phyloP scores from a whole-genome alignment of 2,113 vertebrate species.

The Sinocyclocheilus anophthalmus region DNA sequence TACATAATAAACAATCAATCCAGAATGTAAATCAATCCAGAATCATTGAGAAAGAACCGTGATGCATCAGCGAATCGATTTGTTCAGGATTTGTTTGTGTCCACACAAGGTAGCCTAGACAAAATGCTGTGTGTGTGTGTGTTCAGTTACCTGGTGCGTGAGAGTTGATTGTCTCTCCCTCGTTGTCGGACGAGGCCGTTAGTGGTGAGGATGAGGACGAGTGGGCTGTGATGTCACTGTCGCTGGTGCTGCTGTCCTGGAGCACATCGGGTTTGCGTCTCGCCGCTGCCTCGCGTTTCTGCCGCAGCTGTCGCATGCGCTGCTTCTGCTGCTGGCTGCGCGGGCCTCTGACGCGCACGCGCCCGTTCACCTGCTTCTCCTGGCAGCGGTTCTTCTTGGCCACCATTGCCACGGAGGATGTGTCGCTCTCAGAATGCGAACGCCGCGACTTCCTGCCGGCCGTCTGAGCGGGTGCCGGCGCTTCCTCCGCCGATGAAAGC shows the following conservation, averaged over 20 bases:
- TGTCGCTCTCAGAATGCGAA: slow-evolving; percentile 91
- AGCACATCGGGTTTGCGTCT: slow-evolving; percentile 96
- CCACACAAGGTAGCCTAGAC: neutral
- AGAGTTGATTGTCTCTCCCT: slow-evolving; percentile 93
- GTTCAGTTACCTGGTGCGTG: slow-evolving; percentile 87
- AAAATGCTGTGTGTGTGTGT: neutral
- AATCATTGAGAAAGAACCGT: neutral
- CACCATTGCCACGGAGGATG: slow-evolving; percentile 85
- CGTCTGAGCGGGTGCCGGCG: slow-evolving; percentile 61
- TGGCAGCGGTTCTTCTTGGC: slow-evolving; percentile 95
- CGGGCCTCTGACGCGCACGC: slow-evolving; percentile 86
- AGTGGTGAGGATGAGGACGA: slow-evolving; percentile 89
- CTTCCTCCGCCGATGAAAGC: slow-evolving; percentile 91
- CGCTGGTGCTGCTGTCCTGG: slow-evolving; percentile 98
- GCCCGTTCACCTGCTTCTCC: slow-evolving; percentile 89
- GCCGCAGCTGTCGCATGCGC: slow-evolving; percentile 88
- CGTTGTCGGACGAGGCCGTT: slow-evolving; percentile 88
- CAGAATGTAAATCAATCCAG: neutral
- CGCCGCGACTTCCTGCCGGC: slow-evolving; percentile 86
- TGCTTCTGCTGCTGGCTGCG: slow-evolving; percentile 97
- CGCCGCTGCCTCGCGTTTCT: slow-evolving; percentile 94
- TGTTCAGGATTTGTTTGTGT: neutral
- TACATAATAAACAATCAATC: neutral
- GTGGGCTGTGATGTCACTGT: slow-evolving; percentile 97
- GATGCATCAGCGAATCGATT: slow-evolving; percentile 21